Evolutionary conservation across 2,113 vertebrate genomes (phyloP), one percentile per base, ranked within the genome.

Genomic region (Sceloporus undulatus): DNA sequence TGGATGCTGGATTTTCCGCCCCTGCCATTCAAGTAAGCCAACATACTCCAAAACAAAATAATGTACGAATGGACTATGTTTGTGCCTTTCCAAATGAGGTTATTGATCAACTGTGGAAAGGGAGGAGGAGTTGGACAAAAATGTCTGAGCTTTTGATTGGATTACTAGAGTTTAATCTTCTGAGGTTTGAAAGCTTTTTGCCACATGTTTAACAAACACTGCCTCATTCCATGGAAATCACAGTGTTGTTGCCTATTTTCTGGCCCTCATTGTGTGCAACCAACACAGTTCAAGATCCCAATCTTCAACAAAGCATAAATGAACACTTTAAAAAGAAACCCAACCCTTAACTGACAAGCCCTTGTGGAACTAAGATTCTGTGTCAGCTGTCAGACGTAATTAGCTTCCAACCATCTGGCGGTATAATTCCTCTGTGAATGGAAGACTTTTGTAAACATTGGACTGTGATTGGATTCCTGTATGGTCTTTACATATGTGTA

Each of bases 311-410:
- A 66, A 65, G 18, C 40, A 65, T 18, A 77, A 81, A 76, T 21
- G 25, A 59, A 62, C 34, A 25, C 4, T 56, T 40, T 34, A n/a
- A 54, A n/a, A 48, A 42, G 8, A 48, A 48, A 48, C 48, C 48
- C 34, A 66, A 13, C 13, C 6, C 74, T 66, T 1, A 0, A 13
- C 56, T 71, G 1, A 56, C 66, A 54, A 27, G n/a, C 27, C 54
- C 71, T 25, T 62, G 10, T 38, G 76, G 48, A 27, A 19, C 25
- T 0, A 0, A 52, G 3, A 66, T 0, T 0, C 2, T 25, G 48
- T 52, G n/a, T 86, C n/a, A 40, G 8, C 23, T 88, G 4, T 68
- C 54, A 78, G 42, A 68, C 68, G 21, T 23, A 25, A 88, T 78
- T 56, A 68, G 18, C 59, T 77, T 66, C 71, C 29, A 11, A 56